These are phyloP conservation scores for Acanthis flammea DNA, from an alignment of 2,797 vertebrate species.

Conservation along the genomic window DNA sequence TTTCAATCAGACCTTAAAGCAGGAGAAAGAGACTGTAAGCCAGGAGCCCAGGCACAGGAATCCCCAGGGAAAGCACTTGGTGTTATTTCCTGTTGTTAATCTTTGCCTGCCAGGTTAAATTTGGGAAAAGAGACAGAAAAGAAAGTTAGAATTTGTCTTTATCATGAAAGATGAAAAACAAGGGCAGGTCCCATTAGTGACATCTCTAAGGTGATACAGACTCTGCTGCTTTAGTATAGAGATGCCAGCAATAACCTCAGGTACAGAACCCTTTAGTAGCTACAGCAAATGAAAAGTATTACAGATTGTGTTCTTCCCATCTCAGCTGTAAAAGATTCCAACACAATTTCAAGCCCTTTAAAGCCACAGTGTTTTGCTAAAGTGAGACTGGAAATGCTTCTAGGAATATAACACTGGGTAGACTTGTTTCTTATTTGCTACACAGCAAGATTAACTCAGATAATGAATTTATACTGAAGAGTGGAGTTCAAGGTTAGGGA, in stretches of 20 bases:
- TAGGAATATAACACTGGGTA: neutral
- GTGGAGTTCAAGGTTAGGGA: neutral
- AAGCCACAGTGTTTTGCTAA: neutral
- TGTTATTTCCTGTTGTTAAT: neutral
- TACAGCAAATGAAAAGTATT: neutral
- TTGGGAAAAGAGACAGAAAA: neutral
- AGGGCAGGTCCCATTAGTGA: neutral
- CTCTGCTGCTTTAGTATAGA: neutral
- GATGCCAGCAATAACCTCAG: neutral
- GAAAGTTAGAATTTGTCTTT: neutral
- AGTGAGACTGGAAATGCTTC: neutral
- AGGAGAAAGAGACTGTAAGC: neutral
- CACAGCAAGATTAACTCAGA: neutral
- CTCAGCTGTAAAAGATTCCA: neutral
- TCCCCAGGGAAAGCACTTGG: neutral
- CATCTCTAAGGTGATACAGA: neutral
- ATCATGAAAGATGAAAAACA: neutral
- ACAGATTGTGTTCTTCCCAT: neutral
- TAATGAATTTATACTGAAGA: neutral
- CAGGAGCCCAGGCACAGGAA: neutral
- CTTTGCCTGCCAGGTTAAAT: neutral
- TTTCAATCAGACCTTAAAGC: neutral
- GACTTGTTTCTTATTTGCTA: neutral
- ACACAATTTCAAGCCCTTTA: neutral
- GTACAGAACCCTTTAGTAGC: neutral